Conservation (phyloP, 2,113 vertebrate species). For the Euleptes europaea region DNA sequence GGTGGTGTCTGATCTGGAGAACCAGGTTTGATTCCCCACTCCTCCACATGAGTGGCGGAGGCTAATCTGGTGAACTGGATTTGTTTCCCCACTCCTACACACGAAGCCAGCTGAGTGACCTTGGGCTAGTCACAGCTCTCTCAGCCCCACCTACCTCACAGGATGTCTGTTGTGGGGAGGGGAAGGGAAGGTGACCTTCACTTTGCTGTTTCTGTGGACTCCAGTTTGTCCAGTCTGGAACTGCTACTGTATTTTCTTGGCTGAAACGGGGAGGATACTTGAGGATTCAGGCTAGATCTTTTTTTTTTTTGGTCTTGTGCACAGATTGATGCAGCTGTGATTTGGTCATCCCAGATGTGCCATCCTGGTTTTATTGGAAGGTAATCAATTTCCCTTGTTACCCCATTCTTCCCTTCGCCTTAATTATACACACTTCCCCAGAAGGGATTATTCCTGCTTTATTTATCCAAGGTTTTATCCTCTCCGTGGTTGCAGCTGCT, state of each 20-base stretch:
- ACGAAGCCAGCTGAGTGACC: too few species aligned
- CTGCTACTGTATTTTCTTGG: fast-evolving
- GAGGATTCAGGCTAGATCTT: background rate
- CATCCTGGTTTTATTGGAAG: conserved; percentile 7
- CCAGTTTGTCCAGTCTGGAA: background rate
- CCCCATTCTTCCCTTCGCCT: background rate
- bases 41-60: too few species aligned
- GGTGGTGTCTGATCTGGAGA: too few species aligned
- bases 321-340: background rate
- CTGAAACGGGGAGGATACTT: background rate
- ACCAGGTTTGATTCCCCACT: too few species aligned
- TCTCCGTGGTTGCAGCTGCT: background rate
- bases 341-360: background rate
- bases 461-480: background rate
- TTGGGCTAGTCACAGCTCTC: too few species aligned
- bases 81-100: too few species aligned
- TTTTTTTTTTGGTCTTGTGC: background rate
- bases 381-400: background rate
- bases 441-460: conserved; percentile 6
- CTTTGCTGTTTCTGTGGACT: background rate
- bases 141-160: too few species aligned
- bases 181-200: too few species aligned
- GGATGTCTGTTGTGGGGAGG: too few species aligned
- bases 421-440: background rate
- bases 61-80: too few species aligned